phyloP scores from a whole-genome alignment of 2,797 vertebrate genomes.

The Mormyrus hasselquistii region DNA sequence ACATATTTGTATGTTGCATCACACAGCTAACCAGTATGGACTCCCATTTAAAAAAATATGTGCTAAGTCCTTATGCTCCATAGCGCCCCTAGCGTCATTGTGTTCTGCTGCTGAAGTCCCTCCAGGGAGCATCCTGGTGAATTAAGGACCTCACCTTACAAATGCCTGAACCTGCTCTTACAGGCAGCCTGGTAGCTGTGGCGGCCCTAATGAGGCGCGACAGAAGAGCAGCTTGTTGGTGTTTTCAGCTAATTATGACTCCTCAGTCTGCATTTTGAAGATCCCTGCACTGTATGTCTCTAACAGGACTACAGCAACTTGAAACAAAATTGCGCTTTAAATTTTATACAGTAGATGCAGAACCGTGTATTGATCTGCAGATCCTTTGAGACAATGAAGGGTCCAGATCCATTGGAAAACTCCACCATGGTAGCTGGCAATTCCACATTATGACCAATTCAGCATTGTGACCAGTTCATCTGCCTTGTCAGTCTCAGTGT shows the following conservation, averaged over 20 bases:
- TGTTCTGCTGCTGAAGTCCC: neutral
- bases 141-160: constrained; percentile 8
- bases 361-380: neutral
- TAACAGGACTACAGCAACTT: neutral
- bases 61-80: neutral
- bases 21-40: neutral
- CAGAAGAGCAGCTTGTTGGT: constrained; percentile 2
- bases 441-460: neutral
- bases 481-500: neutral
- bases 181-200: neutral
- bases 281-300: neutral
- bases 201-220: constrained; percentile 10
- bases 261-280: neutral
- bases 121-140: neutral
- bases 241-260: constrained; percentile 16
- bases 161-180: constrained; percentile 11
- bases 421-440: neutral
- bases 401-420: neutral
- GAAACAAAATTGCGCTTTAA: neutral
- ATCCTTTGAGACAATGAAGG: constrained; percentile 8
- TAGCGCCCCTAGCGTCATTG: constrained; percentile 4
- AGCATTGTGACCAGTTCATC: neutral
- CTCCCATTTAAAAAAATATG: neutral
- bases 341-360: neutral
- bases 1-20: neutral